Percentiles rank a stretch among this genome's conserved stretches.
phyloP scores from a whole-genome alignment of 2,888 invertebrate species.

The Nemapogon koenigi region DNA sequence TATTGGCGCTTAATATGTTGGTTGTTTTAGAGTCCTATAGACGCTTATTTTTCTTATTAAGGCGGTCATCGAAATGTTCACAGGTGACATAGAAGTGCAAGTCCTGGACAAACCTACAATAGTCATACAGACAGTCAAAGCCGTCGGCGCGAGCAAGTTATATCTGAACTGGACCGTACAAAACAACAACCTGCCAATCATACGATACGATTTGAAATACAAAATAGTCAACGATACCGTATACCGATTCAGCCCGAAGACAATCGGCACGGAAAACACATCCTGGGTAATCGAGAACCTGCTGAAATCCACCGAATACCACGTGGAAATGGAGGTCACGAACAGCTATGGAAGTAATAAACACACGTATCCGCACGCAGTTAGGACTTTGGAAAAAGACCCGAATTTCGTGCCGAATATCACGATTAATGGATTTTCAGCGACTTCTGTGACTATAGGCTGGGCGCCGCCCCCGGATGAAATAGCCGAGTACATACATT shows the following conservation, averaged over 20 bases:
- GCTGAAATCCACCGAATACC: conserved; percentile 70
- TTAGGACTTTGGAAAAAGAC: conserved; percentile 73
- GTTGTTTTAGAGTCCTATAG: too few relatives aligned
- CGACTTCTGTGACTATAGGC: conserved; percentile 80
- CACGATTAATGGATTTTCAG: conserved; percentile 72
- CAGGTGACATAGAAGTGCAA: conserved; percentile 55
- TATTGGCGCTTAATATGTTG: too few relatives aligned
- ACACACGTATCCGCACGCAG: conserved; percentile 54
- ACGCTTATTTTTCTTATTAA: too few relatives aligned
- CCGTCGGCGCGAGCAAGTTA: conserved; percentile 76
- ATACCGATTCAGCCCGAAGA: conserved; percentile 58
- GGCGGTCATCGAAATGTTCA: too few relatives aligned
- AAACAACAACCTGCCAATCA: conserved; percentile 75
- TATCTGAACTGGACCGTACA: conserved; percentile 85
- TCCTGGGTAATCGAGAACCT: conserved; percentile 74
- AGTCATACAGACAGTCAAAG: conserved; percentile 73
- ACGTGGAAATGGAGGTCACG: conserved; percentile 69
- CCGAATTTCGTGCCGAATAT: conserved; percentile 82
- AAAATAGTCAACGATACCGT: conserved; percentile 28
- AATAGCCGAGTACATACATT: conserved; percentile 75
- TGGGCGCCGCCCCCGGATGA: conserved; percentile 75
- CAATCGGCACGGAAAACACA: conserved; percentile 69
- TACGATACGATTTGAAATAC: conserved; percentile 63
- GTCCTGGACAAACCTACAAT: conserved; percentile 76
- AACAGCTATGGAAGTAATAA: conserved; percentile 70